Conservation (phyloP, 92 coral and sea anemone genomes). For the Zoanthus gigantus region DNA sequence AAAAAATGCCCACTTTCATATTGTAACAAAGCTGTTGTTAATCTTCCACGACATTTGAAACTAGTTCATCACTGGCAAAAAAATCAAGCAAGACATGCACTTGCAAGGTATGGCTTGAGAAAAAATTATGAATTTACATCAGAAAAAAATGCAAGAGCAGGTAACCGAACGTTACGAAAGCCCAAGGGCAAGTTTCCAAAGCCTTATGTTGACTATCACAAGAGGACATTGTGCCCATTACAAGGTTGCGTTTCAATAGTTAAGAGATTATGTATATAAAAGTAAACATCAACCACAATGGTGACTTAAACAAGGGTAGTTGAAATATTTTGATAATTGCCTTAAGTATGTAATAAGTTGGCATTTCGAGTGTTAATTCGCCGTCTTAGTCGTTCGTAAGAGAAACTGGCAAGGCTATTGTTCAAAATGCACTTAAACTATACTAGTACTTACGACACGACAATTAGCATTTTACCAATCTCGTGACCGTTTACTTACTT, state of each 20-base stretch:
- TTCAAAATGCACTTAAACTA: no score
- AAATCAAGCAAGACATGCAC: slow-evolving; percentile 19
- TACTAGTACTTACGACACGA: no score
- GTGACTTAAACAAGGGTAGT: no score
- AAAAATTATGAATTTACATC: slow-evolving; percentile 33
- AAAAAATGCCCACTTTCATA: slow-evolving; percentile 44
- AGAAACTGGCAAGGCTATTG: no score
- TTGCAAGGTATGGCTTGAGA: slow-evolving; percentile 19
- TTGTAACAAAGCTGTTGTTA: slow-evolving; percentile 24
- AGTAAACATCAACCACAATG: no score
- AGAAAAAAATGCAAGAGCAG: slow-evolving; percentile 43
- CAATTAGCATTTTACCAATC: no score
- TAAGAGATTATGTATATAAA: slow-evolving; percentile 26
- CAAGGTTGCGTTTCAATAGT: slow-evolving; percentile 40
- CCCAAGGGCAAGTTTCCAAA: not conserved
- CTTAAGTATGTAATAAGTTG: no score
- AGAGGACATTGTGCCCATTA: slow-evolving; percentile 39
- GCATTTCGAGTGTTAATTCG: no score
- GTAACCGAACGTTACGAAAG: slow-evolving; percentile 32
- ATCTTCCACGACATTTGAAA: slow-evolving; percentile 48
- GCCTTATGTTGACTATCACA: slow-evolving; percentile 21
- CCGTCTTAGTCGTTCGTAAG: no score
- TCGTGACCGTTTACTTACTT: no score
- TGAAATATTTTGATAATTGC: no score
- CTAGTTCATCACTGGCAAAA: slow-evolving; percentile 18